phyloP scores from a whole-genome alignment of 2,888 invertebrate genomes.

The Terebella lapidaria region DNA sequence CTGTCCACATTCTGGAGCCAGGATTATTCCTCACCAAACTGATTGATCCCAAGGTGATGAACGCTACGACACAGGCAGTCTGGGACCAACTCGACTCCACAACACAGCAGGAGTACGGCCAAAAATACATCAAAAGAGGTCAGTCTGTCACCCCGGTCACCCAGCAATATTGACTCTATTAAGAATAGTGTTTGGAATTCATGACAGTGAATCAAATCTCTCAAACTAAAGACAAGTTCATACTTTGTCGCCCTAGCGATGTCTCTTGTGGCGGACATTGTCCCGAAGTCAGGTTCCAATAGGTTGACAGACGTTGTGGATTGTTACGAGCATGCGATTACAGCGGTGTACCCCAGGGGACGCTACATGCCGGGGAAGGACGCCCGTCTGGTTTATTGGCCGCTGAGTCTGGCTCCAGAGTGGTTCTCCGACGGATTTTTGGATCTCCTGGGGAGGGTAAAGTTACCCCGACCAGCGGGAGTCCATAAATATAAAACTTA shows the following conservation, averaged over 20 bases:
- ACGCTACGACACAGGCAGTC: neutral
- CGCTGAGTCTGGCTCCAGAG: neutral
- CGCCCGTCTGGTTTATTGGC: slow-evolving; percentile 3
- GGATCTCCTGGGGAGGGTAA: neutral
- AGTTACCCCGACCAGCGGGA: neutral
- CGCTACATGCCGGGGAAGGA: slow-evolving; percentile 8
- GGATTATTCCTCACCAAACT: neutral
- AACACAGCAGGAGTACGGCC: neutral
- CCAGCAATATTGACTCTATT: too few species aligned
- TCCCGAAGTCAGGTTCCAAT: too few species aligned
- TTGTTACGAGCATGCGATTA: slow-evolving; percentile 4
- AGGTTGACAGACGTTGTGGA: too few species aligned
- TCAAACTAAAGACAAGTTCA: too few species aligned
- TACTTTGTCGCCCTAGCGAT: too few species aligned
- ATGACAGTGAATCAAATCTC: too few species aligned
- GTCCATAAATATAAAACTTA: neutral
- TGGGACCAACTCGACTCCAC: neutral
- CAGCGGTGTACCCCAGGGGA: neutral
- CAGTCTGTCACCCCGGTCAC: too few species aligned
- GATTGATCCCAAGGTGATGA: neutral
- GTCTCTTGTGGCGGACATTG: too few species aligned
- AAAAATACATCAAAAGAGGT: neutral
- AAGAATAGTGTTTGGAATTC: too few species aligned
- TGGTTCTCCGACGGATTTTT: slow-evolving; percentile 2
- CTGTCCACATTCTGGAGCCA: slow-evolving; percentile 1